phyloP scores from a whole-genome alignment of 2,797 vertebrate genomes.

The Lithobates pipiens region DNA sequence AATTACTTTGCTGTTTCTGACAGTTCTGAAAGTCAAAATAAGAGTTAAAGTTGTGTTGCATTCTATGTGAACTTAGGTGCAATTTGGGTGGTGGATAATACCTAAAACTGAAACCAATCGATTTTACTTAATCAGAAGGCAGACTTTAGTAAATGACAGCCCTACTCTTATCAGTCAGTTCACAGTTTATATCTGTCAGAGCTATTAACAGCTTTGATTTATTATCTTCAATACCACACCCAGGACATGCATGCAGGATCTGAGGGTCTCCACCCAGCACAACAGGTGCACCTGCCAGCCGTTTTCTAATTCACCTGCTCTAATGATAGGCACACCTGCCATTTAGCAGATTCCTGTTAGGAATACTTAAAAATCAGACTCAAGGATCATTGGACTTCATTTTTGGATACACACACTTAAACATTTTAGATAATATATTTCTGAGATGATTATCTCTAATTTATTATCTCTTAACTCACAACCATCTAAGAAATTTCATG shows the following conservation, averaged over 20 bases:
- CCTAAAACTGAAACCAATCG: background rate
- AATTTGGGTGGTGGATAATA: background rate
- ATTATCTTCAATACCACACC: background rate
- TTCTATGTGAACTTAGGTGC: background rate
- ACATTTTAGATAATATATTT: background rate
- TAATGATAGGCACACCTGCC: slow-evolving; percentile 42
- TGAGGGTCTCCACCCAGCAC: background rate
- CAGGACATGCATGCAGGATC: background rate
- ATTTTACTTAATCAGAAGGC: too few relatives aligned
- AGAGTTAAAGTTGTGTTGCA: background rate
- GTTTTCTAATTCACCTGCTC: slow-evolving; percentile 25
- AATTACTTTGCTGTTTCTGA: too few relatives aligned
- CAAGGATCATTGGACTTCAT: slow-evolving; percentile 1
- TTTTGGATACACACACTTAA: background rate
- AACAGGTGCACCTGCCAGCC: background rate
- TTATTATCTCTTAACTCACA: background rate
- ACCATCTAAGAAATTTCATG: background rate
- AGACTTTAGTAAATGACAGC: too few relatives aligned
- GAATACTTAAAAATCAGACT: background rate
- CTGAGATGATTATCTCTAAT: too few relatives aligned
- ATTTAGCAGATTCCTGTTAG: slow-evolving; percentile 3
- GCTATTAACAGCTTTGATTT: background rate
- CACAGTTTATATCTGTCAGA: background rate
- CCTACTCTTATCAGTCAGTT: background rate
- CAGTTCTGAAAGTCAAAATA: background rate